Evolutionary conservation across 2,113 vertebrate species (phyloP), one percentile per base, ranked within the genome.

Genomic region (Triplophysa siluroides): DNA sequence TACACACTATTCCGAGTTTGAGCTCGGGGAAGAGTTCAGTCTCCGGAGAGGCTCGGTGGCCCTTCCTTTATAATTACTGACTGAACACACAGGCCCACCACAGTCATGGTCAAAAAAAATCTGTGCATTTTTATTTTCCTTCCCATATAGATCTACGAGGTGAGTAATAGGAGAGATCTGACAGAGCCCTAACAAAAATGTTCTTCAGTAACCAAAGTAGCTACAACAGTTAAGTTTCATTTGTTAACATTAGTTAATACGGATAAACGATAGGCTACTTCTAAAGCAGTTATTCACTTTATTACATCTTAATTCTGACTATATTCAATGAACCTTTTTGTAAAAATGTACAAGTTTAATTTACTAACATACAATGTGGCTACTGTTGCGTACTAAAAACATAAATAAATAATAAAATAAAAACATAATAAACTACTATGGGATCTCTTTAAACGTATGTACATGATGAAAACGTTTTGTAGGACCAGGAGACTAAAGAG

Each of bases 21-120:
- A 56, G 19, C n/a, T 56, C 19, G 23, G 38, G 14, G 7, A 71
- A 56, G 16, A 19, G 4, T 63, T 23, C 2, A 11, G n/a, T n/a
- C 26, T 65, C 21, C 6, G 4, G 19, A 78, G 6, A 78, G 26
- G 29, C n/a, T 11, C 12, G 16, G 61, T 24, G 16, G 38, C 21
- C 56, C 58, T 47, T 14, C 19, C 21, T 62, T 24, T 43, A 75
- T 74, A 67, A 58, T 75, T 75, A 60, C 50, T 33, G 62, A 12
- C 14, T 60, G 29, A 0, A 56, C 23, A 47, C 4, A 23, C 43
- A 23, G 58, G 14, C 33, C 14, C 33, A 61, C 72, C 72, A 45
- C 72, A 74, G 38, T 12, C 72, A 12, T 14, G 21, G 21, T 23
- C 8, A 14, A 56, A 74, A 74, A 60, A 74, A 61, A 74, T 61